phyloP scores from a whole-genome alignment of 2,888 invertebrate genomes.

The Apodemia zela region DNA sequence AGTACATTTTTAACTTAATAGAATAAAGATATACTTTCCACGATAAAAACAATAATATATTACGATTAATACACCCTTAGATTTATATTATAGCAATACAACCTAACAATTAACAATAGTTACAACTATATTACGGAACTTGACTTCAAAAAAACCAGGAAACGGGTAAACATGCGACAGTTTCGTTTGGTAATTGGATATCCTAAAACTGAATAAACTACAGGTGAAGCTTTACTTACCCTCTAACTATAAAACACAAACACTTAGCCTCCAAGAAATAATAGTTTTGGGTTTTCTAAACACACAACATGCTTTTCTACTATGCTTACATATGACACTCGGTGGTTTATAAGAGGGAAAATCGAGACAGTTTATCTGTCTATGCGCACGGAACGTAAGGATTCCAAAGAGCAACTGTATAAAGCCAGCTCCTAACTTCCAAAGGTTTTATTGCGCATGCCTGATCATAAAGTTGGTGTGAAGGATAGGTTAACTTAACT shows the following conservation, averaged over 20 bases:
- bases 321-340: conserved; percentile 75
- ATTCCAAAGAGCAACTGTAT: conserved; percentile 55
- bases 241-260: conserved; percentile 48
- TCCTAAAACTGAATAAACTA: conserved; percentile 40
- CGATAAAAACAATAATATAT: not conserved
- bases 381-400: conserved; percentile 46
- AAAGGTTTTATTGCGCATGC: conserved; percentile 52
- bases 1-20: too few species aligned
- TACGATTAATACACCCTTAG: not conserved
- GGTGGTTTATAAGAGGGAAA: conserved; percentile 46
- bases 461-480: conserved; percentile 19
- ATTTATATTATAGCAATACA: not conserved
- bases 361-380: conserved; percentile 38
- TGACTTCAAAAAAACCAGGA: conserved; percentile 1
- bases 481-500: conserved; percentile 21
- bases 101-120: not conserved
- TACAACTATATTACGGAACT: not conserved
- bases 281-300: conserved; percentile 52
- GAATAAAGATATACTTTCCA: not conserved
- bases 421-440: conserved; percentile 33
- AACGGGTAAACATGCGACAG: conserved; percentile 5
- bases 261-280: conserved; percentile 56
- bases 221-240: conserved; percentile 64
- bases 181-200: conserved; percentile 14
- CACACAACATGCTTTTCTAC: conserved; percentile 69